These are phyloP conservation scores for Heliconius aoede DNA, from an alignment of 2,888 invertebrate genomes.

Conservation along the genomic window DNA sequence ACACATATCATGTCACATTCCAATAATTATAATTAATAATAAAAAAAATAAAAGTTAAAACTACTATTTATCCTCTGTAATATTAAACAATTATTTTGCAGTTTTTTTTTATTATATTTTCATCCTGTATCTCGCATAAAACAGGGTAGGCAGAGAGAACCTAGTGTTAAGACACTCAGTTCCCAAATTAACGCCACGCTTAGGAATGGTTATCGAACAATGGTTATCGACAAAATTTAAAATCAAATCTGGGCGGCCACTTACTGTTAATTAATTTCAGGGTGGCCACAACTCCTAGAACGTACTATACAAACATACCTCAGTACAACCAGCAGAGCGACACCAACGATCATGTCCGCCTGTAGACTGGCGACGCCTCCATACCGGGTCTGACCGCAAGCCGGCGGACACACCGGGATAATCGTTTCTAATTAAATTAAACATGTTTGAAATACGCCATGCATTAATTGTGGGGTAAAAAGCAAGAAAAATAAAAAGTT, in stretches of 20 bases:
- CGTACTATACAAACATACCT: constrained; percentile 55
- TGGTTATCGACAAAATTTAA: too few relatives aligned
- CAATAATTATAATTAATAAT: constrained; percentile 40
- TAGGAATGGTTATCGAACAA: too few relatives aligned
- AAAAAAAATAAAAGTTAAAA: too few relatives aligned
- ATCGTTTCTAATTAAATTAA: constrained; percentile 88
- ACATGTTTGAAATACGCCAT: neutral
- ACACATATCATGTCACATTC: neutral
- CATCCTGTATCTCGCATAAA: neutral
- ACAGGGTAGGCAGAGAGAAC: neutral
- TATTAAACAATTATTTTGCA: too few relatives aligned
- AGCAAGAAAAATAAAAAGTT: neutral
- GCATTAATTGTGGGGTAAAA: neutral
- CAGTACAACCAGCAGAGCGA: constrained; percentile 45
- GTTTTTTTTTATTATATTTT: neutral
- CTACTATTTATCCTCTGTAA: too few relatives aligned
- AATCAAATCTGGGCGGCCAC: too few relatives aligned
- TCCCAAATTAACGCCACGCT: too few relatives aligned
- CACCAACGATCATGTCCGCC: constrained; percentile 45
- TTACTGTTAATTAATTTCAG: too few relatives aligned
- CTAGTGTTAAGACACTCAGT: neutral
- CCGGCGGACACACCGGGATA: constrained; percentile 96
- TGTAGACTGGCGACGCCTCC: constrained; percentile 76
- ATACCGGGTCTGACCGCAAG: constrained; percentile 89
- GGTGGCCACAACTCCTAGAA: too few relatives aligned